Base-by-base conservation (phyloP, 2,797 vertebrate species). In the Pseudotriccus pelzelni region DNA sequence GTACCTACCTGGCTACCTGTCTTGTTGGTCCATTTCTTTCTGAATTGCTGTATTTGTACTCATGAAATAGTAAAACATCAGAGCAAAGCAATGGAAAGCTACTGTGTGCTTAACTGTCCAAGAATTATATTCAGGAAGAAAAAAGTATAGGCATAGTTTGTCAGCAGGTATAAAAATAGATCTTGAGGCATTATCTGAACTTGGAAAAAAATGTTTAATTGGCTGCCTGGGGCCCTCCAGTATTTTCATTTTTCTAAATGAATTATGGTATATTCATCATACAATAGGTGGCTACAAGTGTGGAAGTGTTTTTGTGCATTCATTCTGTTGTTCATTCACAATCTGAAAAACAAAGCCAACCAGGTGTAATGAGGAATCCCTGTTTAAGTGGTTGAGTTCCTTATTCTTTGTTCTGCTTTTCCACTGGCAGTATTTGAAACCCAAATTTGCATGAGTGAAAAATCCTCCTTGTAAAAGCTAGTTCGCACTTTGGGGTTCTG, bases 131-230 rank as follows among this genome's bases (percentile, higher is more conserved):
- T 82, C 59, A 52, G 52, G 30, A 77, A 68, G 18, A 50, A 94
- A 91, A 79, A 91, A n/a, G 8, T 58, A 44, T 24, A 80, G 77
- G 39, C 25, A 82, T 66, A 90, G 94, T 95, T 90, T 94, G 74
- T 94, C 87, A 93, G 93, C 52, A 77, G 53, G 52, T 80, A 83
- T 82, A 89, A 96, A 95, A 94, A 93, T 62, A 92, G 80, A 80
- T 77, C 67, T 76, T 80, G 64, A 91, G 43, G 64, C 64, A 90
- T 84, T 76, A 90, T 74, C 83, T 93, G 70, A 95, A 94, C 81
- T 74, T 84, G 56, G 36, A 49, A 36, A 86, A 86, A 89, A 80
- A 66, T 4, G 43, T 90, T 81, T 76, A 95, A 94, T 81, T 89
- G 76, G 64, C 62, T 92, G 87, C 84, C 88, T 78, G 44, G 5